Conservation (phyloP, 92 coral and sea anemone species). For the Chrysogorgia sp. region DNA sequence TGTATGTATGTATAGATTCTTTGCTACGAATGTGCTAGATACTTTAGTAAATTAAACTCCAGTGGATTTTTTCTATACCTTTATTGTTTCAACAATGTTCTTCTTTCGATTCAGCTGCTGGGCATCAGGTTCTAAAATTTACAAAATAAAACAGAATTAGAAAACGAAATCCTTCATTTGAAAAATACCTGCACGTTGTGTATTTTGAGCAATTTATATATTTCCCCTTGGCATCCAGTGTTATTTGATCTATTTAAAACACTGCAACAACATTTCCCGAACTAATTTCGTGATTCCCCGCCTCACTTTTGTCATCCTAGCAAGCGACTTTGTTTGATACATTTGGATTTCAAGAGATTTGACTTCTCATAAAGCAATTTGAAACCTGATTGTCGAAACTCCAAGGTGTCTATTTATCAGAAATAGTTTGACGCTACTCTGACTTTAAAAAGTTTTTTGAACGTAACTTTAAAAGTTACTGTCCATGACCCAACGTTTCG, state of each 20-base stretch:
- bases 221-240: neutral
- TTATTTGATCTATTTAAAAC: no score
- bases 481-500: no score
- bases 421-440: no score
- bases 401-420: no score
- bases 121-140: slow-evolving; percentile 80
- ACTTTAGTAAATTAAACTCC: neutral
- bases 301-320: neutral
- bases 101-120: slow-evolving; percentile 90
- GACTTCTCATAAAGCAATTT: no score
- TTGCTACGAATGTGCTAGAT: neutral
- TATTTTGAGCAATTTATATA: no score
- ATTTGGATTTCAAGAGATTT: neutral
- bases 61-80: slow-evolving; percentile 51
- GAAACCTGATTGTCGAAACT: neutral
- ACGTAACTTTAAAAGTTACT: no score
- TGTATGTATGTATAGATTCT: no score
- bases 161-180: neutral
- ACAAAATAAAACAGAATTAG: neutral
- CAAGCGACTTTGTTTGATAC: neutral
- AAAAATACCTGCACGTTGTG: no score
- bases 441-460: no score
- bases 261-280: neutral
- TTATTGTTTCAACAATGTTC: slow-evolving; percentile 87
- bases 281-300: neutral